A percentile compares a stretch with the other conserved stretches of the same genome.
Conservation (phyloP, 2,113 vertebrate species). For the Poecilia latipinna region DNA sequence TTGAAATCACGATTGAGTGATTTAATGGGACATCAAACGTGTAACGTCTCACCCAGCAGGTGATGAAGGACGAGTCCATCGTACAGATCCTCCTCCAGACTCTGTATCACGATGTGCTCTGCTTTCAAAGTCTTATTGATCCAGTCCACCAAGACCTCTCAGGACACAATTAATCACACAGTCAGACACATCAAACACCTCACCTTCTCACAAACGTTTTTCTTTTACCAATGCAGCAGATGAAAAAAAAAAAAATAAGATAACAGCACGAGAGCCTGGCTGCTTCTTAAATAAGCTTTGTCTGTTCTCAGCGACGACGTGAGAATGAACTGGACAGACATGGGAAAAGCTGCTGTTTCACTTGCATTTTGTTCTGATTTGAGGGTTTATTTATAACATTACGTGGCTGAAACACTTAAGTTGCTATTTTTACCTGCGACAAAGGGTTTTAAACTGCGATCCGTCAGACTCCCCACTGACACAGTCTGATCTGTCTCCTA, state of each 20-base stretch:
- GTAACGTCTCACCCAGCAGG: constrained; percentile 85
- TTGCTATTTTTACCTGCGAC: constrained; percentile 2
- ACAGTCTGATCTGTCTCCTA: constrained; percentile 41
- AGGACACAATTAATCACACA: constrained; percentile 49
- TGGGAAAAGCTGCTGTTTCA: not conserved
- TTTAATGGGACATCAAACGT: constrained; percentile 23
- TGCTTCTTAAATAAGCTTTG: not conserved
- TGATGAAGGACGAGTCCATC: constrained; percentile 95
- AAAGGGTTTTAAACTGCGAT: constrained; percentile 25
- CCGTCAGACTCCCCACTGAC: constrained; percentile 2
- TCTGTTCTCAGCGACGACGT: constrained; percentile 18
- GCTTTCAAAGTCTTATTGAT: constrained; percentile 86
- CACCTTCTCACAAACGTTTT: constrained; percentile 19
- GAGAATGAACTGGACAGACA: not conserved
- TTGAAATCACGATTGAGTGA: constrained; percentile 1
- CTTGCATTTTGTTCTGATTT: not conserved
- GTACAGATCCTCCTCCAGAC: constrained; percentile 90
- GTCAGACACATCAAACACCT: constrained; percentile 39
- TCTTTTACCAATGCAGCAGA: not conserved
- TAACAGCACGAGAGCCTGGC: not conserved
- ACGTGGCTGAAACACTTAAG: no score
- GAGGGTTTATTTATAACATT: not conserved
- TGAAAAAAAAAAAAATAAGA: constrained; percentile 25
- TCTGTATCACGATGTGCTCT: constrained; percentile 91
- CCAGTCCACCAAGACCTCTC: constrained; percentile 87